Conservation (phyloP, 2,113 vertebrate genomes). For the Morone saxatilis region DNA sequence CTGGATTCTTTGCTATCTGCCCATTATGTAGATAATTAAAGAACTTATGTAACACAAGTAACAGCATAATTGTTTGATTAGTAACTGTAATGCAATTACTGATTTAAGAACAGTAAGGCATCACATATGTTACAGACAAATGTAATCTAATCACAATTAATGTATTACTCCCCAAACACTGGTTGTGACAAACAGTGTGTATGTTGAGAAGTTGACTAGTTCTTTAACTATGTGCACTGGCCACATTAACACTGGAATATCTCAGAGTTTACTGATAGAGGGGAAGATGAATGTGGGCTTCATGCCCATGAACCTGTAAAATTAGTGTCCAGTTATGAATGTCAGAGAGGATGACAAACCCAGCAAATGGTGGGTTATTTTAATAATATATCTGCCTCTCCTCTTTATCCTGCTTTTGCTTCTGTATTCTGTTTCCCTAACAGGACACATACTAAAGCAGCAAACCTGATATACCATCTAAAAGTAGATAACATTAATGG, state of each 20-base stretch:
- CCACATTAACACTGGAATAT: background rate
- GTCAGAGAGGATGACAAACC: background rate
- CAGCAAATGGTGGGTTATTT: background rate
- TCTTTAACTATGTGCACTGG: background rate
- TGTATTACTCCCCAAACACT: no score
- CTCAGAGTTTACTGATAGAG: background rate
- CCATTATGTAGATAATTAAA: no score
- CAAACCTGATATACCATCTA: background rate
- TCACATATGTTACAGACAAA: no score
- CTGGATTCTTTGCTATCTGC: no score
- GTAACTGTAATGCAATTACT: no score
- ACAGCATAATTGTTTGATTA: no score
- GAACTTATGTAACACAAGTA: no score
- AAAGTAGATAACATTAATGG: background rate
- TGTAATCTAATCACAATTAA: no score
- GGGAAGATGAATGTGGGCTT: background rate
- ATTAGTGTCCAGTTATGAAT: background rate
- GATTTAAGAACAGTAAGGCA: no score
- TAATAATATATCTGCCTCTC: background rate
- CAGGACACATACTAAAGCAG: background rate
- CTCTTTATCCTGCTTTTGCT: background rate
- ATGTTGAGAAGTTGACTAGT: slow-evolving; percentile 12
- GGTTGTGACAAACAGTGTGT: background rate
- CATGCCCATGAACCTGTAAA: background rate
- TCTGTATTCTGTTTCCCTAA: background rate